Conservation (phyloP, 2,888 invertebrate genomes). For the Drosophila rellima region DNA sequence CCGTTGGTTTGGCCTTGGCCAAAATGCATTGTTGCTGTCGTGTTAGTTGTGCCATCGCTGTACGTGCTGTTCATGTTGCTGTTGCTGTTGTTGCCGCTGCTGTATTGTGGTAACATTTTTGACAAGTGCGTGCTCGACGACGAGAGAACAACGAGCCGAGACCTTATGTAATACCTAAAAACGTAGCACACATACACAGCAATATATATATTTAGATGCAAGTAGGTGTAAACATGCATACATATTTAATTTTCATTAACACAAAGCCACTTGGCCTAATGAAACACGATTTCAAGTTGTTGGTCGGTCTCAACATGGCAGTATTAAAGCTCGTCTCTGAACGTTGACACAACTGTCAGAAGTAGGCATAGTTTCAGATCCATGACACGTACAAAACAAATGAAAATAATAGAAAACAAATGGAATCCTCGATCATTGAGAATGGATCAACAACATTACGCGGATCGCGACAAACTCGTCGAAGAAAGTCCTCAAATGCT, state of each 20-base stretch:
- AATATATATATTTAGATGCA: slow-evolving; percentile 8
- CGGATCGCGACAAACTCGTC: not conserved
- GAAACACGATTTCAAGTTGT: slow-evolving; percentile 4
- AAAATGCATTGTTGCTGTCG: slow-evolving; percentile 54
- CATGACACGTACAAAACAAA: not conserved
- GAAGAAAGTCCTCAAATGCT: slow-evolving; percentile 1
- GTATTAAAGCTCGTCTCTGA: slow-evolving; percentile 5
- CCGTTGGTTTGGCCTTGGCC: slow-evolving; percentile 59
- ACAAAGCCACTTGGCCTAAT: slow-evolving; percentile 29
- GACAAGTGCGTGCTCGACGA: slow-evolving; percentile 62
- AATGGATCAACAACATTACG: not conserved
- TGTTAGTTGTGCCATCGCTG: slow-evolving; percentile 6
- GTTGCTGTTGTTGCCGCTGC: slow-evolving; percentile 40
- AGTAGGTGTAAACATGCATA: slow-evolving; percentile 37
- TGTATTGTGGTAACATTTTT: slow-evolving; percentile 73
- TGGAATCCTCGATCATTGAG: not conserved
- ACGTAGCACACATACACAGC: slow-evolving; percentile 4
- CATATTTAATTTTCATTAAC: slow-evolving; percentile 58
- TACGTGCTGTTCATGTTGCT: slow-evolving; percentile 3
- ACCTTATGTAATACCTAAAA: slow-evolving; percentile 45
- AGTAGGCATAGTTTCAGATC: slow-evolving; percentile 1
- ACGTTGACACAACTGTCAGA: slow-evolving; percentile 23
- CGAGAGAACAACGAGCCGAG: slow-evolving; percentile 19
- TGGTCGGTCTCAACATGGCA: not conserved
- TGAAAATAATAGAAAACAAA: slow-evolving; percentile 2